phyloP scores from a whole-genome alignment of 2,888 invertebrate species.

The Mayetiola destructor region DNA sequence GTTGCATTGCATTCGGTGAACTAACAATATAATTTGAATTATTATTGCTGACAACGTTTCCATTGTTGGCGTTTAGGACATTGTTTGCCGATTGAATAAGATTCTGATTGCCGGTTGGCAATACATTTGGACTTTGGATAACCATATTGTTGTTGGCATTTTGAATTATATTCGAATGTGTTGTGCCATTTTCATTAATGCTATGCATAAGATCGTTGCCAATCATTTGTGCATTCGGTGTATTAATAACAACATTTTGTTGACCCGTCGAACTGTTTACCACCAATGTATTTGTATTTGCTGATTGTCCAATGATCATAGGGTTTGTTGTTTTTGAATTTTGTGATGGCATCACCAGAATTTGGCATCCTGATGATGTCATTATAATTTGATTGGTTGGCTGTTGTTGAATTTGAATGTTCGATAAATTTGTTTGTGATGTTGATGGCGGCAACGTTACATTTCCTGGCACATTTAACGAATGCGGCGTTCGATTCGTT shows the following conservation, averaged over 20 bases:
- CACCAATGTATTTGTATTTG: conserved; percentile 17
- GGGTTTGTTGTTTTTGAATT: conserved; percentile 18
- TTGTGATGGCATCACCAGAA: conserved; percentile 30
- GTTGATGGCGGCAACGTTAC: neutral
- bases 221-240: conserved; percentile 15
- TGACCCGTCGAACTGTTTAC: conserved; percentile 10
- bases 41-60: conserved; percentile 15
- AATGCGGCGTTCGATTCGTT: neutral
- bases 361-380: conserved; percentile 33
- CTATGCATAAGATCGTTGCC: conserved; percentile 18
- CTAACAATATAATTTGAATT: conserved; percentile 22
- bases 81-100: conserved; percentile 17
- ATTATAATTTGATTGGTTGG: conserved; percentile 31
- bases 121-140: conserved; percentile 21
- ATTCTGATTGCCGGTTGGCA: conserved; percentile 17
- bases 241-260: conserved; percentile 16
- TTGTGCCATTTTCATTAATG: conserved; percentile 14
- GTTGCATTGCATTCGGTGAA: conserved; percentile 19
- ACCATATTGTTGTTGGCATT: conserved; percentile 18
- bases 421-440: neutral
- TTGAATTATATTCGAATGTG: conserved; percentile 18
- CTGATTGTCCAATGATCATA: conserved; percentile 21
- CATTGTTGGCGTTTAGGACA: conserved; percentile 17
- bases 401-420: conserved; percentile 27
- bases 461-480: neutral